A percentile compares a stretch with the other conserved stretches of the same genome.
Evolutionary conservation across 1,140 invertebrate genomes (phyloP).

Genomic region (Formica selysi): DNA sequence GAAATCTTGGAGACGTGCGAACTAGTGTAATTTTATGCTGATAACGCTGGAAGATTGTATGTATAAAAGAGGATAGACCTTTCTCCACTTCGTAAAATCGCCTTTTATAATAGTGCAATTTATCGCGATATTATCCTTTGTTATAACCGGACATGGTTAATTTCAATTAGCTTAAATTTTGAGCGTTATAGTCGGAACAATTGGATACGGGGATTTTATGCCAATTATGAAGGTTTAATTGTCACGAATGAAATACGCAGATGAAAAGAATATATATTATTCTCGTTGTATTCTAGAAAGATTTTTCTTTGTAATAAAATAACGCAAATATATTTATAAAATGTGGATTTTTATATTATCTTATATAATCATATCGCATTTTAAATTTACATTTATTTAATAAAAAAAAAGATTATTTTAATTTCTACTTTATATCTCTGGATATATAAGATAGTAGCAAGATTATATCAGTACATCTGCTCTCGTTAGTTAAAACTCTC

Average conservation of each 20-base stretch:
- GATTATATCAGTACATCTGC: slow-evolving; percentile 4
- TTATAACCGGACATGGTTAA: not conserved
- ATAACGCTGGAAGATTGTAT: slow-evolving; percentile 24
- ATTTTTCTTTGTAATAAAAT: not conserved
- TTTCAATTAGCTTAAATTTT: not conserved
- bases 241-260: not conserved
- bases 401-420: not conserved
- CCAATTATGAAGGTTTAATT: not conserved
- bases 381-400: slow-evolving; percentile 14
- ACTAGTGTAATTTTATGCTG: slow-evolving; percentile 31
- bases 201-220: not conserved
- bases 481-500: slow-evolving; percentile 24
- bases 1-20: not conserved
- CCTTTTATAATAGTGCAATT: not conserved
- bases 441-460: too few relatives aligned
- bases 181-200: not conserved
- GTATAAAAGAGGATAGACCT: not conserved
- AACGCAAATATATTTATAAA: not conserved
- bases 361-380: not conserved
- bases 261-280: not conserved
- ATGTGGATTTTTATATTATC: not conserved
- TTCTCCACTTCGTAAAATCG: slow-evolving; percentile 3
- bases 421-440: not conserved
- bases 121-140: slow-evolving; percentile 12
- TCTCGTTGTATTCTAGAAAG: not conserved